Base-by-base conservation (phyloP, 2,888 invertebrate genomes). In the Drosophila paracracens region DNA sequence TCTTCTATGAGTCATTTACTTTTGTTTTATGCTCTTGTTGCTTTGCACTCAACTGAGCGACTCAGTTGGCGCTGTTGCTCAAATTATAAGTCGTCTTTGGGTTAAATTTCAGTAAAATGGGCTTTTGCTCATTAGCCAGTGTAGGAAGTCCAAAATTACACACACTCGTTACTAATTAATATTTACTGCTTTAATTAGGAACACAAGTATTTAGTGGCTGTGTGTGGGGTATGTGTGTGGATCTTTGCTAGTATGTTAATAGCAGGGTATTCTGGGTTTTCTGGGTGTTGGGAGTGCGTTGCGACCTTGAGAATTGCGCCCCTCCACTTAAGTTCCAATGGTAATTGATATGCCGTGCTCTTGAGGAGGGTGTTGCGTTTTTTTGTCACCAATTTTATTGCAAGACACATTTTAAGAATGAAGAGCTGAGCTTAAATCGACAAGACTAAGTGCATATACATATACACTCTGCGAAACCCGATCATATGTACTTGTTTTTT, bases 101-200 rank as follows among this genome's bases (percentile, higher is more conserved):
- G 43, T 46, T 50, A 50, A 64, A 74, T 74, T 74, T 77, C 65
- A 72, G 54, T 70, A 50, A 18, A 72, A 72, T 61, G 52, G 60
- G 70, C 35, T 68, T 70, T 53, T 29, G 13, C 21, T 62, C 62
- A 48, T 60, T 62, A 61, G 74, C 62, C 62, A 59, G 50, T 65
- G 29, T 10, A 25, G 29, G 6, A 58, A 50, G 48, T 51, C 46
- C 18, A 13, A 57, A 70, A 40, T 62, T 46, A n/a, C 52, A 13
- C 27, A 51, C 33, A 51, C 36, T 6, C 21, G 33, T 33, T 43
- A 57, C 82, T 85, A 85, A 89, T 85, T 89, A 88, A 84, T 82
- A 89, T 85, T 73, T 74, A 88, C 88, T 77, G 70, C 63, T 70
- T 69, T 73, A 84, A 79, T 84, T 79, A 89, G 71, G 57, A 52